Evolutionary conservation across 1,140 invertebrate species (phyloP).

Genomic region (Calephelis nemesis): DNA sequence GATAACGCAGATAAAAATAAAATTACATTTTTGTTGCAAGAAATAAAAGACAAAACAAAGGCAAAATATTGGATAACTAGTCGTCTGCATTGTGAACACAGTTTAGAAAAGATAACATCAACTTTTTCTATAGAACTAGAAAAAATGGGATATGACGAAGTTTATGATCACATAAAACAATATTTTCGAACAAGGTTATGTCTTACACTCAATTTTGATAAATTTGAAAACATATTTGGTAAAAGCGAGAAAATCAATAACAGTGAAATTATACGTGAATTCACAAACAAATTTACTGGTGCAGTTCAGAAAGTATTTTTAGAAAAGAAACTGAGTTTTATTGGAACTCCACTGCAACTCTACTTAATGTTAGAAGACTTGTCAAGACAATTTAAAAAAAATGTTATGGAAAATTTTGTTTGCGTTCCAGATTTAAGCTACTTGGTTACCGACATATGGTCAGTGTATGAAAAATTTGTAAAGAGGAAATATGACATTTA

Average conservation of each 20-base stretch:
- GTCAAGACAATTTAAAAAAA: not conserved
- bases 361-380: slow-evolving; percentile 9
- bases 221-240: not conserved
- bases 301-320: not conserved
- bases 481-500: not conserved
- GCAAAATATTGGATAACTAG: slow-evolving; percentile 10
- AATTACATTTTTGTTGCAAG: not conserved
- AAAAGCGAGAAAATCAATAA: not conserved
- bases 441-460: not conserved
- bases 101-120: not conserved
- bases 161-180: not conserved
- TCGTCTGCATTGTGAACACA: not conserved
- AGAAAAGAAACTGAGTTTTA: not conserved
- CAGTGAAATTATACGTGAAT: not conserved
- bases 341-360: slow-evolving; percentile 3
- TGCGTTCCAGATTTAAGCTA: not conserved
- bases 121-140: not conserved
- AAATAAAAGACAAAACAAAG: not conserved
- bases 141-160: not conserved
- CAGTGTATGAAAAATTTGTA: slow-evolving; percentile 1
- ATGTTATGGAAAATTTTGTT: no score
- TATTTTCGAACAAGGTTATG: not conserved
- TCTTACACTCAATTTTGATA: not conserved
- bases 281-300: not conserved
- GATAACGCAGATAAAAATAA: not conserved